Evolutionary conservation across 1,140 invertebrate species (phyloP).

Genomic region (Lethrus apterus): DNA sequence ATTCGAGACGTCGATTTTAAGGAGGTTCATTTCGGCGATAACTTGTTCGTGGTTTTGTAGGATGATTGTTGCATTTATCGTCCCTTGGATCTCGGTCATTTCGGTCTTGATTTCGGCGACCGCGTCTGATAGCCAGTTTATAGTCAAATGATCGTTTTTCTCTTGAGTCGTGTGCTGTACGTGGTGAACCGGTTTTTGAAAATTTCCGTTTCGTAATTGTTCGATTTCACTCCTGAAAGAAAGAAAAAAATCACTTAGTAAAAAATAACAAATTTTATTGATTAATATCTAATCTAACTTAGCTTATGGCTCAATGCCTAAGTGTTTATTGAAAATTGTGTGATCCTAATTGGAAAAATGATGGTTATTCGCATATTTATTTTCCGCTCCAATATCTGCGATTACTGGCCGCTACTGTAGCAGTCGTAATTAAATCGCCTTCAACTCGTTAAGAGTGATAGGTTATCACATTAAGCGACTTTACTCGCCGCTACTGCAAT

Average conservation of each 20-base stretch:
- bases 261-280: no score
- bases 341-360: no score
- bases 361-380: no score
- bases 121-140: constrained; percentile 41
- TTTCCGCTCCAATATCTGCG: no score
- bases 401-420: no score
- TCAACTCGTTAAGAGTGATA: no score
- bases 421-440: no score
- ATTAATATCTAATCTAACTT: no score
- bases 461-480: no score
- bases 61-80: constrained; percentile 35
- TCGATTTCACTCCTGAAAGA: constrained; percentile 35
- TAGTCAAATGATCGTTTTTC: constrained; percentile 42
- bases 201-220: constrained; percentile 25
- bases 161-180: constrained; percentile 20
- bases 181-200: constrained; percentile 14
- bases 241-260: constrained; percentile 11
- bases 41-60: constrained; percentile 34
- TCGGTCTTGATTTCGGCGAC: constrained; percentile 40
- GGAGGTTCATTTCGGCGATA: constrained; percentile 31
- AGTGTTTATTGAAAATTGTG: not conserved
- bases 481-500: no score
- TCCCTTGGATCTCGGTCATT: constrained; percentile 39
- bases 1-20: constrained; percentile 37
- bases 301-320: not conserved